Evolutionary conservation across 2,113 vertebrate genomes (phyloP), one percentile per base, ranked within the genome.

Genomic region (Ammodytes marinus): DNA sequence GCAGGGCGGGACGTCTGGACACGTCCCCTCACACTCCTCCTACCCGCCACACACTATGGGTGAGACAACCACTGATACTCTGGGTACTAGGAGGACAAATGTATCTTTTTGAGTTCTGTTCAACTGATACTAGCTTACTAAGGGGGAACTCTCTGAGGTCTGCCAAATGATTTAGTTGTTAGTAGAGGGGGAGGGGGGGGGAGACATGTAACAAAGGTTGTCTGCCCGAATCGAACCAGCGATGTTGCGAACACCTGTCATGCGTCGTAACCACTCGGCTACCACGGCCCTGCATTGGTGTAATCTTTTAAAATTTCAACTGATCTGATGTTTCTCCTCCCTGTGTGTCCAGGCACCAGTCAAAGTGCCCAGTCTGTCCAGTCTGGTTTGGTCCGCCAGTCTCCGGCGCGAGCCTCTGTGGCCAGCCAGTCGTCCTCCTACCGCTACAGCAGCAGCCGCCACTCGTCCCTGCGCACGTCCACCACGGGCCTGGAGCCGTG

Each of bases 281-380:
- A 27, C 27, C 27, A 27, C 27, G 27, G 27, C 27, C 27, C 27
- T 27, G 27, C 27, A 27, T 27, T 40, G 8, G 14, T 45, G 49
- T 5, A 15, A 19, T 45, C 46, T 47, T 67, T 39, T 71, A 49
- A 27, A 27, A 45, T 42, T 54, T 46, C 47, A 27, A 17, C 0
- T 58, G n/a, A 12, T 74, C n/a, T 43, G 1, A 27, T 0, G 5
- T 50, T 14, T 42, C 2, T 61, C 37, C 11, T 47, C n/a, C 50
- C 14, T 63, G 43, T 63, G 43, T 65, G 55, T 66, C 7, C 83
- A 99, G 98, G 98, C 89, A 99, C 96, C 45, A 99, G 98, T 94
- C 98, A 99, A 90, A 99, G 98, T 82, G 96, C 97, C 53, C 98
- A 99, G 89, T 99, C 97, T 0, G 97, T 99, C 35, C 98, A 97